Percentiles rank a stretch among this genome's conserved stretches.
These are phyloP conservation scores for Engraulis encrasicolus DNA, from an alignment of 2,113 vertebrate species.

Conservation along the genomic window DNA sequence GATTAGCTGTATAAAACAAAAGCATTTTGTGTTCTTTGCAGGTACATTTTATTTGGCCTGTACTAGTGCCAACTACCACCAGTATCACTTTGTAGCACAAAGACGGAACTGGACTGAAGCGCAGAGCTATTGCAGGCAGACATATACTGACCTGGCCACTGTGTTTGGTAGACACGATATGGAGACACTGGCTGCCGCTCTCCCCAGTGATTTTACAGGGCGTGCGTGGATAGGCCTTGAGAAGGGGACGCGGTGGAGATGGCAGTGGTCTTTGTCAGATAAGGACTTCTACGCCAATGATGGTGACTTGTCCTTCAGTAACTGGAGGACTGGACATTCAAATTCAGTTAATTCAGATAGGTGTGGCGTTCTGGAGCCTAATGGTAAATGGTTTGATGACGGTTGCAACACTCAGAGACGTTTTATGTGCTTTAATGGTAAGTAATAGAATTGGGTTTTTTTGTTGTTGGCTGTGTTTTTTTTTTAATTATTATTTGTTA, in stretches of 20 bases:
- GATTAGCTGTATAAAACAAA: neutral
- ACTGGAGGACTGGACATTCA: conserved; percentile 57
- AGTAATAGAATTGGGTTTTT: conserved; percentile 27
- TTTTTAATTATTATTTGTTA: too few relatives aligned
- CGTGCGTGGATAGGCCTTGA: conserved; percentile 69
- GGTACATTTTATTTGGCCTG: conserved; percentile 42
- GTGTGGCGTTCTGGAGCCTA: conserved; percentile 59
- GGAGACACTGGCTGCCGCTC: conserved; percentile 37
- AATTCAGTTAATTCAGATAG: neutral
- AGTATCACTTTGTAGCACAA: conserved; percentile 54
- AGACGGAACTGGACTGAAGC: conserved; percentile 50
- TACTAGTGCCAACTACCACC: conserved; percentile 32
- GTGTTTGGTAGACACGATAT: conserved; percentile 57
- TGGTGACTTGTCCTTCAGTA: conserved; percentile 49
- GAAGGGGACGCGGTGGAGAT: conserved; percentile 43
- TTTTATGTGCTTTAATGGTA: conserved; percentile 67
- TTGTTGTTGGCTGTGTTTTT: too few relatives aligned
- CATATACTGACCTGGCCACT: conserved; percentile 62
- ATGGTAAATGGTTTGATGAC: conserved; percentile 61
- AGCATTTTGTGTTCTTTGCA: conserved; percentile 36
- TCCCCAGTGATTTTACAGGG: neutral
- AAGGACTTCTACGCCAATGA: conserved; percentile 11
- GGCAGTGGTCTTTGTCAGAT: conserved; percentile 63
- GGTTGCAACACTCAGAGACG: conserved; percentile 45
- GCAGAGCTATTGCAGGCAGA: conserved; percentile 60